A percentile compares a stretch with the other conserved stretches of the same genome.
These are phyloP conservation scores for Oscheius sp. DNA, from an alignment of 2,888 invertebrate genomes.

Conservation along the genomic window DNA sequence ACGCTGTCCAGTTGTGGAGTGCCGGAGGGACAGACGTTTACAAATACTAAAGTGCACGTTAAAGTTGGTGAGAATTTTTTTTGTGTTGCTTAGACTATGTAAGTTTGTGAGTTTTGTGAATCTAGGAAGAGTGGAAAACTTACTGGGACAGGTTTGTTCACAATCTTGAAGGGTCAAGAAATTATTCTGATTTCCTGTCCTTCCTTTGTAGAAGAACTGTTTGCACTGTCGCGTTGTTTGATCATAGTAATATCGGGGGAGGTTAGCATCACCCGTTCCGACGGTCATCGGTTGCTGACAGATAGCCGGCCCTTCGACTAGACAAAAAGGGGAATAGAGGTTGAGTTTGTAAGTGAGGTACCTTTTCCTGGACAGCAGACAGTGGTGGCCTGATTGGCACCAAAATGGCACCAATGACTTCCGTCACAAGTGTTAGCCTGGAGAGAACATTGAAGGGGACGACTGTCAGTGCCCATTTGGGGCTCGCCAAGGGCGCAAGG, in stretches of 20 bases:
- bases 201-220: conserved; percentile 67
- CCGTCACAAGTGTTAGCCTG: conserved; percentile 55
- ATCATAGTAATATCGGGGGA: conserved; percentile 68
- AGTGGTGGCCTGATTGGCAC: conserved; percentile 69
- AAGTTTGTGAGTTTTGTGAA: neutral
- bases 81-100: conserved; percentile 2
- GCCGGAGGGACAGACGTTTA: conserved; percentile 69
- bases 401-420: conserved; percentile 72
- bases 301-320: conserved; percentile 53
- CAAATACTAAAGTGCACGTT: conserved; percentile 56
- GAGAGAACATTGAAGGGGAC: conserved; percentile 61
- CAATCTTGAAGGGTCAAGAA: conserved; percentile 68
- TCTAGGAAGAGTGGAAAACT: conserved; percentile 4
- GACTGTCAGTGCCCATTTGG: conserved; percentile 57
- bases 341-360: conserved; percentile 28
- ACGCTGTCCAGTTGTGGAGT: conserved; percentile 60
- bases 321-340: conserved; percentile 27
- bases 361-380: conserved; percentile 73
- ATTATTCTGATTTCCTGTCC: conserved; percentile 68
- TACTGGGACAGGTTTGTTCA: conserved; percentile 61
- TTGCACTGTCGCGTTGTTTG: conserved; percentile 60
- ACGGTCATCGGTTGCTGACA: conserved; percentile 64
- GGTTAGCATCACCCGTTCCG: conserved; percentile 61
- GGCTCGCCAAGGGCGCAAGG: conserved; percentile 71
- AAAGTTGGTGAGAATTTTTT: conserved; percentile 1